phyloP scores from a whole-genome alignment of 2,797 vertebrate species.

The Knipowitschia caucasica region DNA sequence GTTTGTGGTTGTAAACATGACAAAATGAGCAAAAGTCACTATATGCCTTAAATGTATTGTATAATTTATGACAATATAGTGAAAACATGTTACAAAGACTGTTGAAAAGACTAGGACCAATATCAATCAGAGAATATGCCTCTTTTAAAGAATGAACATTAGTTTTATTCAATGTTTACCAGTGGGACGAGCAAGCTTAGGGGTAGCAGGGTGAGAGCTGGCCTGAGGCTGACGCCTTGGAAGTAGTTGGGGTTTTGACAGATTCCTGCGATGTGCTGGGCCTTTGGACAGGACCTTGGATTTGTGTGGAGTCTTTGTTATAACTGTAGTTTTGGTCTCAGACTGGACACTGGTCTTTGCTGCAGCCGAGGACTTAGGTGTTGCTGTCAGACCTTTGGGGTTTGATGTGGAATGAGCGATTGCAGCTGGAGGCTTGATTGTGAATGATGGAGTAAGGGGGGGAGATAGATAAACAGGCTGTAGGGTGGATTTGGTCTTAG shows the following conservation, averaged over 20 bases:
- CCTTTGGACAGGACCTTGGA: conserved; percentile 8
- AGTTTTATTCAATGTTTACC: conserved; percentile 65
- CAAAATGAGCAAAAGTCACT: no score
- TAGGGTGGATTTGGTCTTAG: conserved; percentile 14
- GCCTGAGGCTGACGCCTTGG: conserved; percentile 40
- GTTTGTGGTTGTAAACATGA: no score
- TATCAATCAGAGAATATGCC: conserved; percentile 27
- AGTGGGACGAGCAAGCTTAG: conserved; percentile 47
- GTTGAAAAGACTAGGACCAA: neutral
- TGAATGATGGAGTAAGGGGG: neutral
- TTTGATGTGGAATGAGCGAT: conserved; percentile 9
- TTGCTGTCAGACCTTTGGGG: conserved; percentile 21
- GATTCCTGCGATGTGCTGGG: conserved; percentile 5
- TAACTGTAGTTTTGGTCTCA: neutral
- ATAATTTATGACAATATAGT: neutral
- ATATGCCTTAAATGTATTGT: no score
- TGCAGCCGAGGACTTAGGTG: conserved; percentile 1
- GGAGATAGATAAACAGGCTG: conserved; percentile 3
- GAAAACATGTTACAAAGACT: neutral
- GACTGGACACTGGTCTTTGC: conserved; percentile 5
- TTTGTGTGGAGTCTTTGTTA: conserved; percentile 13
- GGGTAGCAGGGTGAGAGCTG: conserved; percentile 48
- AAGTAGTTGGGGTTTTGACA: conserved; percentile 27
- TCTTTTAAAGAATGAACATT: conserved; percentile 44
- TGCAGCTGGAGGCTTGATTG: neutral